Base-by-base conservation (phyloP, 2,797 vertebrate species). In the Todus mexicanus region DNA sequence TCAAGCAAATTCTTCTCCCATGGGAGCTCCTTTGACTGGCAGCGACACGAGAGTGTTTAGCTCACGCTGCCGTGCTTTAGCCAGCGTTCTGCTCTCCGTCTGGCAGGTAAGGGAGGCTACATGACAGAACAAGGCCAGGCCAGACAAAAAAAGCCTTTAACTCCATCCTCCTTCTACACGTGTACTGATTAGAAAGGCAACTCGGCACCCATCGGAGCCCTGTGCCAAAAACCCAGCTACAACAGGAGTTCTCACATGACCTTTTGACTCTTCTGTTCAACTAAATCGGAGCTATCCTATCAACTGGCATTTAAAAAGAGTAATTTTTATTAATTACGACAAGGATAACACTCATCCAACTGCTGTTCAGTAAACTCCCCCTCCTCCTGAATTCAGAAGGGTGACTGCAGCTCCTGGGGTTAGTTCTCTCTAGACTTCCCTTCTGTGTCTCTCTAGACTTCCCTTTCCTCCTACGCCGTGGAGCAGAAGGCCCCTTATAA, bases 231-330 rank as follows among this genome's bases (percentile, higher is more conserved):
- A 68, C 25, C 42, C 80, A 81, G 81, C 64, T 81, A 74, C 80
- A 76, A 19, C 63, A n/a, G 54, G 76, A 74, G 70, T 38, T 77
- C 79, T 61, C 72, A 19, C 42, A 18, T 63, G 20, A 80, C 63
- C 78, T 37, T 69, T 42, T 40, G 45, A 79, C 73, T 84, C 84
- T n/a, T 33, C 87, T 81, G 42, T 26, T 76, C 74, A 88, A 56
- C 51, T 60, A 72, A 74, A 84, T 66, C 66, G 78, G 59, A 27
- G 84, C 74, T 45, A 8, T 59, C 7, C 38, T 27, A 82, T 50
- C 83, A 95, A 95, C 80, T 3, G 45, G 84, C 66, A 92, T 53
- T 87, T 83, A 72, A 88, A 87, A 76, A 33, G 57, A 45, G n/a
- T 38, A 54, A 35, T 80, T 90, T 94, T 73, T n/a, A 33, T 42